Conservation (phyloP, 2,113 vertebrate genomes). For the Chaetops frenatus region DNA sequence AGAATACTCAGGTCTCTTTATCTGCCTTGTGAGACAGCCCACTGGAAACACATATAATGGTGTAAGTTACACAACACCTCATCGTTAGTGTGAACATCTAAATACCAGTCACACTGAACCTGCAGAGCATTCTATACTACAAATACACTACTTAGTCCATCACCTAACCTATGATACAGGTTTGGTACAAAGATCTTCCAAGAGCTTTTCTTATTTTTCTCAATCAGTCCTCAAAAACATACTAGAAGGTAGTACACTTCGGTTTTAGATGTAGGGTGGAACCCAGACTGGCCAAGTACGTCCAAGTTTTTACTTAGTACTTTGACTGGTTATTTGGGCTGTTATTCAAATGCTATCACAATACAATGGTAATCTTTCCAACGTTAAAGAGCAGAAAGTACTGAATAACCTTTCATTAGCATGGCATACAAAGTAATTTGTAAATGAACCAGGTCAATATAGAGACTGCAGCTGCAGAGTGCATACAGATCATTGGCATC, state of each 20-base stretch:
- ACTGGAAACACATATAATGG: background rate
- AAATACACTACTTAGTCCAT: background rate
- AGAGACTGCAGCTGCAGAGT: background rate
- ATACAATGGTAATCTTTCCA: background rate
- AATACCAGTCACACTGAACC: background rate
- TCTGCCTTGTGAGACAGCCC: background rate
- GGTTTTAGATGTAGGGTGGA: background rate
- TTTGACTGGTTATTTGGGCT: background rate
- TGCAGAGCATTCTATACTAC: background rate
- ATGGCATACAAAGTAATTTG: background rate
- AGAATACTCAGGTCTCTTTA: background rate
- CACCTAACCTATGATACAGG: background rate
- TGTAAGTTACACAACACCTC: background rate
- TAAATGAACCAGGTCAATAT: background rate
- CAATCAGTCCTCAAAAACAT: background rate
- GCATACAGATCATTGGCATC: background rate
- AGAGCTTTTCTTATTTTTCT: background rate
- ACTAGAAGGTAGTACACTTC: background rate
- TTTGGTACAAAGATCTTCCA: background rate
- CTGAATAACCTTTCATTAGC: background rate
- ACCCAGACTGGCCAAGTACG: background rate
- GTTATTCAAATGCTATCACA: background rate
- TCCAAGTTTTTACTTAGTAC: background rate
- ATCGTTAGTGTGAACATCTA: fast-evolving
- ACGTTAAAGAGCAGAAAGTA: background rate